Conservation (phyloP, 2,797 vertebrate species). For the Luscinia luscinia region DNA sequence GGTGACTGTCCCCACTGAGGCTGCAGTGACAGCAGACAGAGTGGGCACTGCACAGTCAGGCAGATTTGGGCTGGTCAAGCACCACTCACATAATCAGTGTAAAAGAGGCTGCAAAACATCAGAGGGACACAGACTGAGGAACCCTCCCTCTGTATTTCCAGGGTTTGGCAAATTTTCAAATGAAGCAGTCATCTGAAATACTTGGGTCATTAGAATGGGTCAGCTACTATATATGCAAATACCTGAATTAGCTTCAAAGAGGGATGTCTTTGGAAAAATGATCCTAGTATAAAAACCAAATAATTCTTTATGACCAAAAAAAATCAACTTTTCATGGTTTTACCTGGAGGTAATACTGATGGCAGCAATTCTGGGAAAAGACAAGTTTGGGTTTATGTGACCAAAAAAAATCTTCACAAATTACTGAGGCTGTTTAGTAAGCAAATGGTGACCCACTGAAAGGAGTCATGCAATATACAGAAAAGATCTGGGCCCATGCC, state of each 20-base stretch:
- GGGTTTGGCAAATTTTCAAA: neutral
- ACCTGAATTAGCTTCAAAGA: neutral
- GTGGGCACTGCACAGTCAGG: neutral
- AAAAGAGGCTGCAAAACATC: neutral
- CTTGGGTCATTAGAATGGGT: neutral
- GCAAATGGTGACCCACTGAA: neutral
- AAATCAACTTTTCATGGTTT: neutral
- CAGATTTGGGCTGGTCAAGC: neutral
- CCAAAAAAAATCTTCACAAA: neutral
- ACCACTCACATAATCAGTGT: neutral
- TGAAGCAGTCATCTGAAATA: neutral
- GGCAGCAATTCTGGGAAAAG: neutral
- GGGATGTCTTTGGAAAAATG: neutral
- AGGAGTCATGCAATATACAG: neutral
- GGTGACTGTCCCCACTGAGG: neutral
- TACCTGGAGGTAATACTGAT: neutral
- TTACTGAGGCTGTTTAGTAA: neutral
- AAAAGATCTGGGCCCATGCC: neutral
- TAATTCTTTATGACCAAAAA: neutral
- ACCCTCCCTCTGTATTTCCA: neutral
- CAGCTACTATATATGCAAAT: neutral
- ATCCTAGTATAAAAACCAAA: neutral
- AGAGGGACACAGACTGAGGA: neutral
- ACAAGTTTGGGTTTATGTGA: neutral
- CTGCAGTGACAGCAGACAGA: neutral